Base-by-base conservation (phyloP, 1,140 invertebrate genomes). In the Trachelipus rathkii region DNA sequence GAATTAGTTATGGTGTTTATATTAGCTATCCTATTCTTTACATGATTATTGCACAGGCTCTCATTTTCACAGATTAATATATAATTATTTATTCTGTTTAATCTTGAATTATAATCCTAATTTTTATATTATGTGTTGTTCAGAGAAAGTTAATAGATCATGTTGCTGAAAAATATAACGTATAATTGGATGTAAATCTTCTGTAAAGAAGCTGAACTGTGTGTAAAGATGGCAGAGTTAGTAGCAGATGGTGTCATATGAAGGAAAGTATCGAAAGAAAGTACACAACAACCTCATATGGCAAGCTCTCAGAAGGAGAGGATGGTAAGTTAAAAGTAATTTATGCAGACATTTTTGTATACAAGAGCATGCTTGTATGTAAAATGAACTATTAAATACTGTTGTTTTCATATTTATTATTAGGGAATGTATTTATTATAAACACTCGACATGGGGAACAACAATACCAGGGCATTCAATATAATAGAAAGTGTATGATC, bases 231-330 rank as follows among this genome's bases (percentile, higher is more conserved):
- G 98, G 98, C 90, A 93, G 83, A 87, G 78, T 96, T 99, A 21
- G 97, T 99, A 82, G 96, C 95, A 13, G 95, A 99, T 85, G 97
- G 97, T 24, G 95, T 97, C 93, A 88, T 98, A 71, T 98, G 96
- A 96, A 96, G 96, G 85, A 97, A 97, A 85, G 86, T 44, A 96
- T 98, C 73, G 96, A 98, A 85, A 87, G 77, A 96, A 98, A 89
- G 95, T 95, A 79, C 87, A 93, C 93, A 79, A 97, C 95, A 44
- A 96, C 90, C 94, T 0, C 86, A n/a, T 99, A 70, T 99, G 98
- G 98, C 88, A 92, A 82, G 98, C 88, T 99, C 33, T 95, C 96
- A 2, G 96, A 86, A 89, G 96, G 80, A 88, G 96, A 82, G 94
- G 94, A 84, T 99, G 97, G 97, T 96, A 83, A 84, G 88, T 75